These are phyloP conservation scores for Crocallis elinguaria DNA, from an alignment of 2,888 invertebrate genomes.

Conservation along the genomic window DNA sequence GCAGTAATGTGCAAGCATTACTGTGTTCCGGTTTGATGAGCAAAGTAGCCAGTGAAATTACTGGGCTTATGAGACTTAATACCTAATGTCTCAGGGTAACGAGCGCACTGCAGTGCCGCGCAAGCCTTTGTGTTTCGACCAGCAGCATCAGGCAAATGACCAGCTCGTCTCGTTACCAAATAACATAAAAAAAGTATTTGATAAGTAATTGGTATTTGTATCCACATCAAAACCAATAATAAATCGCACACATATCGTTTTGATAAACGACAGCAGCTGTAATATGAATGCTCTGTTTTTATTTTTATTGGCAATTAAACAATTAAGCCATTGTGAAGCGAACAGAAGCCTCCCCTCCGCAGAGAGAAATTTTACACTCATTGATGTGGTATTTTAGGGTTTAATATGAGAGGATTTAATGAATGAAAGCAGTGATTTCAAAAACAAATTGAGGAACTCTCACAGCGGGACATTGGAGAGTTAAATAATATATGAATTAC, in stretches of 20 bases:
- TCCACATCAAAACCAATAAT: not conserved
- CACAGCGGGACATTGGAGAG: conserved; percentile 49
- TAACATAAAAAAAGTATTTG: too few species aligned
- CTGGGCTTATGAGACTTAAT: too few species aligned
- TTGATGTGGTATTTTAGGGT: conserved; percentile 72
- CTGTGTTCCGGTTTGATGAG: too few species aligned
- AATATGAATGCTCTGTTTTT: conserved; percentile 64
- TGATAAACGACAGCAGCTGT: conserved; percentile 58
- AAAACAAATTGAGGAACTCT: conserved; percentile 51
- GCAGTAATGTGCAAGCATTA: too few species aligned
- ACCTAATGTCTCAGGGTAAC: too few species aligned
- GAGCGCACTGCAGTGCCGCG: too few species aligned
- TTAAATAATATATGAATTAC: conserved; percentile 50
- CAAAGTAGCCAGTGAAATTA: too few species aligned
- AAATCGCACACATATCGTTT: conserved; percentile 8
- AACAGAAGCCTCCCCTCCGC: conserved; percentile 63
- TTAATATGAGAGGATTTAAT: conserved; percentile 57
- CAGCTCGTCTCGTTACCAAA: too few species aligned
- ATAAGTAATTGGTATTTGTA: not conserved
- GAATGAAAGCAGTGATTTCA: conserved; percentile 52
- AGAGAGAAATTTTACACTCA: conserved; percentile 78
- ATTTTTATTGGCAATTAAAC: conserved; percentile 84
- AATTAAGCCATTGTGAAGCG: conserved; percentile 77
- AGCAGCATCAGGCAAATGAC: too few species aligned
- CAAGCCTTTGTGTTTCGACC: too few species aligned